Base-by-base conservation (phyloP, 2,888 invertebrate species). In the Hybos culiciformis region DNA sequence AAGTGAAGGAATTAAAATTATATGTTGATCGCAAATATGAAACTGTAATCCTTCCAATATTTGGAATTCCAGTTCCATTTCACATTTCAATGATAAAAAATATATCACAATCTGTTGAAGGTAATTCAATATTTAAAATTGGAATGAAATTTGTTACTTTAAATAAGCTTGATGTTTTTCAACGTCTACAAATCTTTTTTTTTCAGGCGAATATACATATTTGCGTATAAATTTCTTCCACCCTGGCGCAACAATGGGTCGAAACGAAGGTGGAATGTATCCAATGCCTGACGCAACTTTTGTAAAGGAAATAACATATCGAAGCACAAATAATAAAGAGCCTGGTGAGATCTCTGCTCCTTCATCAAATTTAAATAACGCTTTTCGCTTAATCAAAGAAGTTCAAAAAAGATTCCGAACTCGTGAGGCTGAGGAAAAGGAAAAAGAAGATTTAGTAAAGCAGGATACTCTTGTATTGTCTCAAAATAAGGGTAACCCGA, bases 41-140 rank as follows among this genome's bases (percentile, higher is more conserved):
- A 68, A 94, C 96, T 2, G 85, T 99, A n/a, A 93, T 98, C 51
- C 68, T 98, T 58, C 98, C 98, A 3, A 80, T 98, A 53, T 97
- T 91, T 70, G 97, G 97, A 46, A 73, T 91, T 37, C 85, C 96
- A 1, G 92, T 93, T 47, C 97, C 98, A 42, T 98, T 93, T 67
- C 98, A 99, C 64, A 98, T 99, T 62, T 93, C 96, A 5, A 97
- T 93, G 6, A 91, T 99, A 42, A 98, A 98, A 72, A 98, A 98
- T 64, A 94, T 97, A 57, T 94, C 94, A 1, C 92, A 94, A 67
- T 93, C 94, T 0, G 91, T 97, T 12, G 98, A 99, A 69, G 62
- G 36, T 36, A 32, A 17, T 14, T 32, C 9, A 17, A 15, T 8
- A 17, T 3, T 15, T 24, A 8, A 24, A 8, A 24, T 24, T 24